These are phyloP conservation scores for Acyrthosiphon pisum DNA, from an alignment of 1,140 invertebrate species.

Conservation along the genomic window DNA sequence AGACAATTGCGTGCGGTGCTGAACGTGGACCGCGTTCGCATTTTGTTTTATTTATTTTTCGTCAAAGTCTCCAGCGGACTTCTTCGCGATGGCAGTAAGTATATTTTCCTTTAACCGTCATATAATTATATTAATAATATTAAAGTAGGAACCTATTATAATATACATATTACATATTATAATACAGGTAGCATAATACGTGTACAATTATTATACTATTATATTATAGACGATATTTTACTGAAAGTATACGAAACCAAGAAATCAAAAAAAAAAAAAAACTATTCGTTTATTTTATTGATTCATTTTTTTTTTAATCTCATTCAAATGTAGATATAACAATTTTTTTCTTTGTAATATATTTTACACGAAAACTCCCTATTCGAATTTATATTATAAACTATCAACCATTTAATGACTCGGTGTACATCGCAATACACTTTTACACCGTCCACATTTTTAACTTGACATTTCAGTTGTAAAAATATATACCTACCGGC, in stretches of 20 bases:
- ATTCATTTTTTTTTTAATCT: background rate
- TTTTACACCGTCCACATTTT: background rate
- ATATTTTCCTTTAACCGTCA: background rate
- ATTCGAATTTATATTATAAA: background rate
- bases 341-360: background rate
- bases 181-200: background rate
- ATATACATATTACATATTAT: background rate
- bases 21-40: background rate
- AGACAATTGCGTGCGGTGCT: background rate
- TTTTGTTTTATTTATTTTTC: background rate
- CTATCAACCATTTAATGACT: background rate
- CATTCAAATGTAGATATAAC: background rate
- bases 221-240: background rate
- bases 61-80: background rate
- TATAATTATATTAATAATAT: background rate
- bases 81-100: constrained; percentile 26
- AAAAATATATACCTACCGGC: background rate
- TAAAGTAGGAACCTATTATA: background rate
- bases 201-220: background rate
- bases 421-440: background rate
- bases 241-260: background rate
- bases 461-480: background rate
- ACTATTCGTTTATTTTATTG: background rate
- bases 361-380: background rate
- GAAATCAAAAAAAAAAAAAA: background rate